Percentiles rank a stretch among this genome's conserved stretches.
Conservation (phyloP, 2,113 vertebrate genomes). For the Nansenia antarctica region DNA sequence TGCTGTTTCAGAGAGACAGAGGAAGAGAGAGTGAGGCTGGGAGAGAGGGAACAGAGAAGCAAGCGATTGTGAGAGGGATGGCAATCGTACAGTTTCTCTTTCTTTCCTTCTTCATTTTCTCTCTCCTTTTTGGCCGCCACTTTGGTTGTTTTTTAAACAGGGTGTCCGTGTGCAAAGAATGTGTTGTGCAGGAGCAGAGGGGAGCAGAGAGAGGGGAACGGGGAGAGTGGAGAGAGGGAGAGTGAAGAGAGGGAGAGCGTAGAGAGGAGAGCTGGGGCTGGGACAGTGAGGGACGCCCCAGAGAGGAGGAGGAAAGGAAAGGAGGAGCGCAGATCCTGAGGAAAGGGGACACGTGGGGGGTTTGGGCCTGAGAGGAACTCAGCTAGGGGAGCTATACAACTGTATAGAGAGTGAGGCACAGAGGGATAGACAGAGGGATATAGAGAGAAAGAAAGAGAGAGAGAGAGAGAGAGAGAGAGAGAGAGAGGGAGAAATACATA, state of each 20-base stretch:
- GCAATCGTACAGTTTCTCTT: constrained; percentile 42
- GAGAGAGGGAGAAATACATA: too few species aligned
- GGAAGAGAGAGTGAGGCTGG: not conserved
- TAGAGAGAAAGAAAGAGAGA: constrained; percentile 21
- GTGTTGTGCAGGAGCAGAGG: constrained; percentile 36
- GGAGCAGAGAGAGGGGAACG: constrained; percentile 5
- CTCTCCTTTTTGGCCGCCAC: constrained; percentile 52
- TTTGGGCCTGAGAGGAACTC: constrained; percentile 27
- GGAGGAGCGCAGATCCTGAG: constrained; percentile 33
- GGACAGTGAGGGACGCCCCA: not conserved
- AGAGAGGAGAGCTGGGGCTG: not conserved
- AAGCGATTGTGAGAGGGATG: constrained; percentile 40
- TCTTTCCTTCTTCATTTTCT: constrained; percentile 7
- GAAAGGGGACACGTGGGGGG: constrained; percentile 56
- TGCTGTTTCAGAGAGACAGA: constrained; percentile 14
- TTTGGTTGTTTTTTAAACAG: constrained; percentile 58
- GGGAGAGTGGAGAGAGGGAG: constrained; percentile 4
- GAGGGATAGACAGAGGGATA: not conserved
- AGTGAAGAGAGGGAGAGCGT: not conserved
- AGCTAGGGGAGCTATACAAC: constrained; percentile 10
- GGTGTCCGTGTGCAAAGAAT: constrained; percentile 56
- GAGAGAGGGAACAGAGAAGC: constrained; percentile 29
- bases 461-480: constrained; percentile 1
- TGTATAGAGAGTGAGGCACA: not conserved
- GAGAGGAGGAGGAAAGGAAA: constrained; percentile 19